Evolutionary conservation across 2,113 vertebrate genomes (phyloP), one percentile per base, ranked within the genome.

Genomic region (Narcine bancroftii): DNA sequence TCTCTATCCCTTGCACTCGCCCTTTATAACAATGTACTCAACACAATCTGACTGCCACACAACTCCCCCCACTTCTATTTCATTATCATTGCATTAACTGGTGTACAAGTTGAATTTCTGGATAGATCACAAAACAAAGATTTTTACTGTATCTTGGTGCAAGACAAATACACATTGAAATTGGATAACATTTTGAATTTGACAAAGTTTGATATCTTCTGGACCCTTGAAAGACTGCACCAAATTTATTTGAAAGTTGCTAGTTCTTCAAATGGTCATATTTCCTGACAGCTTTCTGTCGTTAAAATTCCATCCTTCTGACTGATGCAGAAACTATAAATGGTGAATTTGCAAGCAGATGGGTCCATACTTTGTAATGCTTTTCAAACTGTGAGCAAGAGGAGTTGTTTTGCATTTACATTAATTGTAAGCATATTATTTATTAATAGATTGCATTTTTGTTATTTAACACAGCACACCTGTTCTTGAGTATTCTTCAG

Each of bases 361-460:
- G 85, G 85, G 24, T 39, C 36, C n/a, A 89, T 42, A 66, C 60
- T 89, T 66, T 89, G 53, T 65, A 89, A 66, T 45, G n/a, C 85
- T 89, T 45, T 89, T 56, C 65, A 89, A 89, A 56, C n/a, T 66
- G 9, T n/a, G 42, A 42, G n/a, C 60, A 89, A 89, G 63, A 26
- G 2, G 19, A 89, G 60, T 42, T 36, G 39, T 89, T 89, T n/a
- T 89, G 85, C 39, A 60, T 65, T 89, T 42, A 89, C 7, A 65
- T 89, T 66, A 89, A 89, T 89, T 89, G 85, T 36, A 66, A 66
- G 17, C 85, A 89, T 89, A 66, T 17, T 89, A 60, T 66, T 89
- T 89, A 89, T 66, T 39, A 89, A 60, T 87, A 87, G 56, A 87
- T 19, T 65, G 19, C 24, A 42, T 63, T 87, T 79, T 87, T 89